Evolutionary conservation across 2,113 vertebrate genomes (phyloP).

Genomic region (Pollachius pollachius): DNA sequence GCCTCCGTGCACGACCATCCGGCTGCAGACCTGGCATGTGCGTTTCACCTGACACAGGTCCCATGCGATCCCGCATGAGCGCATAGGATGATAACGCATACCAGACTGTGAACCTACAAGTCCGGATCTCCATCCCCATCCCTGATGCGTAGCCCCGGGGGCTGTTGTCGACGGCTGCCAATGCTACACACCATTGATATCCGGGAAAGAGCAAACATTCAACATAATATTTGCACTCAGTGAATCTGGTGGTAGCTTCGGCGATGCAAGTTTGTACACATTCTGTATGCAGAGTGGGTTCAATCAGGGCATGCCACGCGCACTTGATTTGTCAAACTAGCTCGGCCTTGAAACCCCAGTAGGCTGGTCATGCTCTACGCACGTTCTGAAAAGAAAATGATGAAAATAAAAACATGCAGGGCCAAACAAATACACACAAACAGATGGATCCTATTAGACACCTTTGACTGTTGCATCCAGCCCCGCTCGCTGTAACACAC

Average conservation of each 20-base stretch:
- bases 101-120: conserved; percentile 44
- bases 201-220: conserved; percentile 18
- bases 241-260: not conserved
- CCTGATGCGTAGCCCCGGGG: conserved; percentile 36
- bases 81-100: conserved; percentile 38
- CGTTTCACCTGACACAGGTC: conserved; percentile 32
- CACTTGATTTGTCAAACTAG: conserved; percentile 22
- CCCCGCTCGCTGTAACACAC: too few relatives aligned
- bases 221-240: not conserved
- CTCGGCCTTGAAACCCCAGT: conserved; percentile 33
- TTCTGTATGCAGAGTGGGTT: conserved; percentile 17
- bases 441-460: conserved; percentile 32
- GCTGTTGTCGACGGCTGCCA: conserved; percentile 40
- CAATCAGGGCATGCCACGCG: conserved; percentile 13
- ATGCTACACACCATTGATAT: conserved; percentile 28
- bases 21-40: conserved; percentile 13
- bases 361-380: conserved; percentile 20
- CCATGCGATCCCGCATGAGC: conserved; percentile 36
- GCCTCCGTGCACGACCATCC: not conserved
- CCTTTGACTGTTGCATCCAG: conserved; percentile 4
- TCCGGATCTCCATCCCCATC: conserved; percentile 20
- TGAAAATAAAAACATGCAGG: not conserved
- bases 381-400: conserved; percentile 9
- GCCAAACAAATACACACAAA: conserved; percentile 27
- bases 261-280: conserved; percentile 17